Percentiles rank a stretch among this genome's conserved stretches.
Conservation (phyloP, 2,113 vertebrate genomes). For the Erpornis zantholeuca region DNA sequence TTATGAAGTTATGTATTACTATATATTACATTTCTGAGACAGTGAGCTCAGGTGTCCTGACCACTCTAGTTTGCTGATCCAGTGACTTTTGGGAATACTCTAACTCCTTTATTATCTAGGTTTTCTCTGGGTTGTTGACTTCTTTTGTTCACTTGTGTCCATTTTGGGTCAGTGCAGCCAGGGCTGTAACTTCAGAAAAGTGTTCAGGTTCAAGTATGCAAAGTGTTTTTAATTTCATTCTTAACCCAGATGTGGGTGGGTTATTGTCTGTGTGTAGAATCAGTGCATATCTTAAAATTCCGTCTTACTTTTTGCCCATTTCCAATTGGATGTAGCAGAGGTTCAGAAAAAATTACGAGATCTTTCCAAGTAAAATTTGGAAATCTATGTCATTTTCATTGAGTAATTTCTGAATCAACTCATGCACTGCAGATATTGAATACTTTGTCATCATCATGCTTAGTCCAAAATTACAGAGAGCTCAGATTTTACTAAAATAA, state of each 20-base stretch:
- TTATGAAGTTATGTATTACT: neutral
- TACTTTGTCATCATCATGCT: neutral
- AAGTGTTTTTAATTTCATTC: neutral
- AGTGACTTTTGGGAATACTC: neutral
- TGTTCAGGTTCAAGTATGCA: neutral
- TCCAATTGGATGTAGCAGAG: neutral
- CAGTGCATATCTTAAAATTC: neutral
- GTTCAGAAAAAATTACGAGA: neutral
- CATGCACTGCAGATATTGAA: rapidly evolving
- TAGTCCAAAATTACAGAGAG: neutral
- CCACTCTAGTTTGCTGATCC: neutral
- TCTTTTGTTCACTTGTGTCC: neutral
- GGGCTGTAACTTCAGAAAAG: neutral
- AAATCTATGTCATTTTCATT: neutral
- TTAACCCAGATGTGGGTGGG: neutral
- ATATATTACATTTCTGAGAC: neutral
- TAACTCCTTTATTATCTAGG: neutral
- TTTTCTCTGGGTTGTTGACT: neutral
- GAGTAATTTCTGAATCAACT: neutral
- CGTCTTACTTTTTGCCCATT: neutral
- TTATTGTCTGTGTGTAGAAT: neutral
- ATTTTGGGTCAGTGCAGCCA: neutral
- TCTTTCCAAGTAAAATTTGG: neutral
- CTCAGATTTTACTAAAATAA: neutral
- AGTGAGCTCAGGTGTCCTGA: neutral